Conservation (phyloP, 2,797 vertebrate species). For the Manis pentadactyla region DNA sequence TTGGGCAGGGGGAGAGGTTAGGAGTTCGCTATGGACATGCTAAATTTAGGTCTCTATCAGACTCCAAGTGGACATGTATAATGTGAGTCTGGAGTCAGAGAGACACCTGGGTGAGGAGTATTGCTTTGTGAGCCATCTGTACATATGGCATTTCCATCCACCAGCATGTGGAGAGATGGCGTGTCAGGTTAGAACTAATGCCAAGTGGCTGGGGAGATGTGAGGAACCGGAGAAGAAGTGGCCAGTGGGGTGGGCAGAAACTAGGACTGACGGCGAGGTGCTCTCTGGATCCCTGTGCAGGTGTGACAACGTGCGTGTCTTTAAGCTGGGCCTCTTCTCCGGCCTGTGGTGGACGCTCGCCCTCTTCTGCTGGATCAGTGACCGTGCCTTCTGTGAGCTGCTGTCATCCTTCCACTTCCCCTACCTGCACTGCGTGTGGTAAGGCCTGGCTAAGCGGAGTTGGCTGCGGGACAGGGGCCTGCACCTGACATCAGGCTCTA, state of each 20-base stretch:
- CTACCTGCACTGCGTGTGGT: conserved; percentile 98
- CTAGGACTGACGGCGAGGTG: rapidly evolving
- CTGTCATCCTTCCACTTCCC: conserved; percentile 98
- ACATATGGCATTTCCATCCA: rapidly evolving
- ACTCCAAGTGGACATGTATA: rapidly evolving
- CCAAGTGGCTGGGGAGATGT: neutral
- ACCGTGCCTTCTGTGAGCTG: conserved; percentile 97
- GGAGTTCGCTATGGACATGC: neutral
- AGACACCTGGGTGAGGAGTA: neutral
- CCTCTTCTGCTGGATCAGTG: conserved; percentile 97
- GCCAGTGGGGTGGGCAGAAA: rapidly evolving
- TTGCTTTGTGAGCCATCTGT: neutral
- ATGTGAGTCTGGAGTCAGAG: neutral
- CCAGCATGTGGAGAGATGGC: neutral
- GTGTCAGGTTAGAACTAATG: neutral
- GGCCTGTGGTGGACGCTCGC: conserved; percentile 96
- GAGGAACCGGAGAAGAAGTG: neutral
- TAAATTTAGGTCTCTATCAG: neutral
- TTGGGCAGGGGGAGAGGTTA: too few species aligned
- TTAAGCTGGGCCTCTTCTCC: conserved; percentile 94
- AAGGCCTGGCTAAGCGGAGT: conserved; percentile 78
- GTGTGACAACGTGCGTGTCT: conserved; percentile 97
- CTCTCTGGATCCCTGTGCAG: conserved; percentile 82
- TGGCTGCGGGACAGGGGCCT: neutral
- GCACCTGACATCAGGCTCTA: rapidly evolving